Percentiles rank a stretch among this genome's conserved stretches.
Evolutionary conservation across 2,797 vertebrate species (phyloP).

Genomic region (Botia kubotai): DNA sequence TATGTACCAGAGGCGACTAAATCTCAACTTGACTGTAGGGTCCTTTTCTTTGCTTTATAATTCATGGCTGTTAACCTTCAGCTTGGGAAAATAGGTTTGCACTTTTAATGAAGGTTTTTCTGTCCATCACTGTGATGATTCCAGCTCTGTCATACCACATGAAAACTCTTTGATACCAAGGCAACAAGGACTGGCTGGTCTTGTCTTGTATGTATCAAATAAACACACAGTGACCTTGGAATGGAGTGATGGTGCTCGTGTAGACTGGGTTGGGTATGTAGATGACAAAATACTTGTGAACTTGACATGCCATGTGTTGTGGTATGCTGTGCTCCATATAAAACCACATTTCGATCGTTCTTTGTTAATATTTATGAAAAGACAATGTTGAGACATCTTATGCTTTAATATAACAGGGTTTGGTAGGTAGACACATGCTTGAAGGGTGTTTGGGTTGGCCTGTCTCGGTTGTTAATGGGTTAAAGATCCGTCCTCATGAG

Average conservation of each 20-base stretch:
- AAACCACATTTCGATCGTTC: neutral
- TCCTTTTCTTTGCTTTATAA: constrained; percentile 45
- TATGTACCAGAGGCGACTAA: neutral
- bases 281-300: constrained; percentile 37
- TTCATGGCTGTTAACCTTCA: constrained; percentile 51
- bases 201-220: constrained; percentile 63
- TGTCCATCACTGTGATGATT: constrained; percentile 40
- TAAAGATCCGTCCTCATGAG: neutral
- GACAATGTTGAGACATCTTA: neutral
- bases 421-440: constrained; percentile 70
- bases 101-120: constrained; percentile 24
- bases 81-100: neutral
- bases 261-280: constrained; percentile 71
- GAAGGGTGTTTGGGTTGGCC: constrained; percentile 73
- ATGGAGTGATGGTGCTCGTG: constrained; percentile 70
- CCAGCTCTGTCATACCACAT: constrained; percentile 50
- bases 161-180: constrained; percentile 65
- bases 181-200: constrained; percentile 66
- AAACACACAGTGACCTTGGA: constrained; percentile 72
- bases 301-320: too few relatives aligned
- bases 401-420: constrained; percentile 63
- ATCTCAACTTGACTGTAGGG: neutral
- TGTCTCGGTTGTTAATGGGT: constrained; percentile 73
- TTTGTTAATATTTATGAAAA: neutral
- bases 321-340: neutral